These are phyloP conservation scores for Tretioscincus oriximinensis DNA, from an alignment of 2,113 vertebrate genomes.

Conservation along the genomic window DNA sequence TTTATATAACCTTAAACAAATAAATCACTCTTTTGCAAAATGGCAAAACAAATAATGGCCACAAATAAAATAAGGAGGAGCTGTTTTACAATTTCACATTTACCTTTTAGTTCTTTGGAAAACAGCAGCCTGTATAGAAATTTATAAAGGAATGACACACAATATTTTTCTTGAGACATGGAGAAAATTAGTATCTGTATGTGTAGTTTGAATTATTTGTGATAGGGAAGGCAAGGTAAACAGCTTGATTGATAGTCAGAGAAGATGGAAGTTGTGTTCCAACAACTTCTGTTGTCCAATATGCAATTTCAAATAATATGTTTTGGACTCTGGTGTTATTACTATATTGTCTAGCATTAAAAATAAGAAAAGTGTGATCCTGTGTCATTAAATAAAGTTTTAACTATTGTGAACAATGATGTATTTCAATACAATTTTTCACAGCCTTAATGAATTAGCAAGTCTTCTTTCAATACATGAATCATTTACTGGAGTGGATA, in stretches of 20 bases:
- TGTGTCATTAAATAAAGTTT: not conserved
- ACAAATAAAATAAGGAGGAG: not conserved
- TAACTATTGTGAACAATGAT: not conserved
- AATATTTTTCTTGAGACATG: not conserved
- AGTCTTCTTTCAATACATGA: not conserved
- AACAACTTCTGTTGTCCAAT: not conserved
- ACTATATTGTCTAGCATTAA: not conserved
- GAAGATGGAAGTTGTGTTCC: not conserved
- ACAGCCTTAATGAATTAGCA: not conserved
- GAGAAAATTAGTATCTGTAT: not conserved
- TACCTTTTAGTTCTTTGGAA: constrained; percentile 4
- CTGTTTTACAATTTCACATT: not conserved
- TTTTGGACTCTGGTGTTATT: not conserved
- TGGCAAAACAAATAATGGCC: not conserved
- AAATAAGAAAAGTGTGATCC: not conserved
- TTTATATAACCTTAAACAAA: constrained; percentile 21
- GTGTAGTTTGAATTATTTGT: not conserved
- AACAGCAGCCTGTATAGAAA: not conserved
- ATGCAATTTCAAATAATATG: not conserved
- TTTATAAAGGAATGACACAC: not conserved
- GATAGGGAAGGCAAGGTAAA: no score
- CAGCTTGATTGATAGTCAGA: not conserved
- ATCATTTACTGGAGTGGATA: not conserved
- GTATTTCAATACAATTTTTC: not conserved
- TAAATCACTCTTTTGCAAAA: constrained; percentile 24